phyloP scores from a whole-genome alignment of 1,140 invertebrate genomes.

The Zelostemma sp. region DNA sequence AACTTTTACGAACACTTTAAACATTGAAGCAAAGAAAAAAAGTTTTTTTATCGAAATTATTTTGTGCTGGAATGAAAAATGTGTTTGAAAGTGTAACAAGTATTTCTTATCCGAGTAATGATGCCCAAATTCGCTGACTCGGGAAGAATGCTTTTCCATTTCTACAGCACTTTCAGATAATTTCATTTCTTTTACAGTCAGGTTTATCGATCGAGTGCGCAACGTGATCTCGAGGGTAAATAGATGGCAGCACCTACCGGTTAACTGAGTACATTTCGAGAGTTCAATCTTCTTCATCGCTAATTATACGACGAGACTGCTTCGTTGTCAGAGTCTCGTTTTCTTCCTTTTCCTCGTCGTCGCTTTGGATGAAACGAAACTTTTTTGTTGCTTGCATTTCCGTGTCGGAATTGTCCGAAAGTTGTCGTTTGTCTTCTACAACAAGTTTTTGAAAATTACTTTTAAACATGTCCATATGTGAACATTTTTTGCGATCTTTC shows the following conservation, averaged over 20 bases:
- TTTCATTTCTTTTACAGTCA: neutral
- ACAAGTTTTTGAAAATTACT: conserved; percentile 18
- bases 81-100: neutral
- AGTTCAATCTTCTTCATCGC: conserved; percentile 57
- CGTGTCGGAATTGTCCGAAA: conserved; percentile 48
- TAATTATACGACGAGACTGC: conserved; percentile 39
- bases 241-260: conserved; percentile 18
- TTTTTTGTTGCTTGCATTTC: conserved; percentile 55
- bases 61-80: neutral
- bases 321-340: conserved; percentile 31
- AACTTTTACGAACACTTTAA: neutral
- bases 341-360: conserved; percentile 53
- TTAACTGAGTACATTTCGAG: neutral
- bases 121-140: too few species aligned
- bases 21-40: too few species aligned
- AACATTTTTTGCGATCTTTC: neutral
- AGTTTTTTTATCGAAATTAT: neutral
- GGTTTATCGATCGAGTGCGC: neutral
- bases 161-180: neutral
- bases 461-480: conserved; percentile 4
- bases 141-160: neutral
- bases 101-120: too few species aligned
- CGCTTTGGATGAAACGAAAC: conserved; percentile 60
- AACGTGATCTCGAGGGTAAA: too few species aligned
- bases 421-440: conserved; percentile 50